These are phyloP conservation scores for Pogonocichla stellata DNA, from an alignment of 2,113 vertebrate species.

Conservation along the genomic window DNA sequence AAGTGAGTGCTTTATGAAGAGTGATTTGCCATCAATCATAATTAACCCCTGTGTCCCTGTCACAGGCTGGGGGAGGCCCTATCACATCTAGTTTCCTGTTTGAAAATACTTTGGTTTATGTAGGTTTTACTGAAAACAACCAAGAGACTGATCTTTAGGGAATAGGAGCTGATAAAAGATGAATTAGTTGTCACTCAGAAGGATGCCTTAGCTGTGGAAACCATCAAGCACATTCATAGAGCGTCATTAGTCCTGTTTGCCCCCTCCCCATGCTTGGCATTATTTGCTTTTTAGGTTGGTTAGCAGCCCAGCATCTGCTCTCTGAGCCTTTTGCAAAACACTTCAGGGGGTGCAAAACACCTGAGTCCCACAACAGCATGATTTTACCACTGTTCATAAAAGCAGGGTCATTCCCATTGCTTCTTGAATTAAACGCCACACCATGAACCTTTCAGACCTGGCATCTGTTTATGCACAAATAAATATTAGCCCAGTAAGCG, in stretches of 20 bases:
- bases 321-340: conserved; percentile 36
- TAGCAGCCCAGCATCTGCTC: conserved; percentile 59
- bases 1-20: conserved; percentile 73
- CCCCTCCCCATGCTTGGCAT: not conserved
- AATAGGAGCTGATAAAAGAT: conserved; percentile 74
- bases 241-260: conserved; percentile 61
- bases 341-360: not conserved
- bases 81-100: conserved; percentile 81
- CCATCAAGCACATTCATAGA: conserved; percentile 49
- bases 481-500: not conserved
- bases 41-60: conserved; percentile 77
- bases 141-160: conserved; percentile 71
- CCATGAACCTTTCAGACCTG: not conserved
- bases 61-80: conserved; percentile 70
- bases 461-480: not conserved
- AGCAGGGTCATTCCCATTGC: not conserved
- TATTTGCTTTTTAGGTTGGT: conserved; percentile 57
- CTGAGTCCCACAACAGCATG: not conserved
- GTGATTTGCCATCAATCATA: conserved; percentile 81
- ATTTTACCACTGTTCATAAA: not conserved
- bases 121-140: conserved; percentile 75
- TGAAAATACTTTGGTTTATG: conserved; percentile 72
- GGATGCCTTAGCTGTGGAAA: conserved; percentile 62
- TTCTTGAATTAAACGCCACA: not conserved
- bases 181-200: conserved; percentile 78